Conservation (phyloP, 2,113 vertebrate genomes). For the Oreochromis aureus region DNA sequence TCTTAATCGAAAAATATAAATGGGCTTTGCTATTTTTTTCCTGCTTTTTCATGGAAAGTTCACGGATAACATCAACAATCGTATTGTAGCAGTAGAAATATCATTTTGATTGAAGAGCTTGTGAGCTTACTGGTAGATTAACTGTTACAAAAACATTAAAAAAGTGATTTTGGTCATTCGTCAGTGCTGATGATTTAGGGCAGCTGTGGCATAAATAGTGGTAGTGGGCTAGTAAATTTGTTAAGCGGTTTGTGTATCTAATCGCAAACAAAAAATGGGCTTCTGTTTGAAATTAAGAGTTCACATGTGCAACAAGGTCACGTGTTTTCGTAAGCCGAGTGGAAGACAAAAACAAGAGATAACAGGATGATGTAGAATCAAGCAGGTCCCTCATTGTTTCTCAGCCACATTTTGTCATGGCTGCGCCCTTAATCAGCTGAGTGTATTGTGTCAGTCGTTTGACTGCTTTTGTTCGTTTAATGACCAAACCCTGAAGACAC, state of each 20-base stretch:
- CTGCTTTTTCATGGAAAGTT: background rate
- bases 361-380: background rate
- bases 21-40: background rate
- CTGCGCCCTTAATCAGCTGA: conserved; percentile 19
- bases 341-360: background rate
- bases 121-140: background rate
- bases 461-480: conserved; percentile 51
- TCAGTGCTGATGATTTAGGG: background rate
- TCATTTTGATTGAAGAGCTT: background rate
- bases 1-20: background rate
- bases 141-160: background rate
- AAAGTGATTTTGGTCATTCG: background rate
- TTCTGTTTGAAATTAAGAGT: background rate
- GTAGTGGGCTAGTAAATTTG: background rate
- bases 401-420: background rate
- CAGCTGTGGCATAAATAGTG: background rate
- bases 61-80: background rate
- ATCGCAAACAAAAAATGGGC: background rate
- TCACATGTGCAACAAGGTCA: background rate
- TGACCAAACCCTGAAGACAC: conserved; percentile 33
- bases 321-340: background rate
- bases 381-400: background rate
- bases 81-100: background rate
- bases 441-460: conserved; percentile 33
- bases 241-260: background rate